Evolutionary conservation across 2,797 vertebrate genomes (phyloP).

Genomic region (Dendrocincla fuliginosa): DNA sequence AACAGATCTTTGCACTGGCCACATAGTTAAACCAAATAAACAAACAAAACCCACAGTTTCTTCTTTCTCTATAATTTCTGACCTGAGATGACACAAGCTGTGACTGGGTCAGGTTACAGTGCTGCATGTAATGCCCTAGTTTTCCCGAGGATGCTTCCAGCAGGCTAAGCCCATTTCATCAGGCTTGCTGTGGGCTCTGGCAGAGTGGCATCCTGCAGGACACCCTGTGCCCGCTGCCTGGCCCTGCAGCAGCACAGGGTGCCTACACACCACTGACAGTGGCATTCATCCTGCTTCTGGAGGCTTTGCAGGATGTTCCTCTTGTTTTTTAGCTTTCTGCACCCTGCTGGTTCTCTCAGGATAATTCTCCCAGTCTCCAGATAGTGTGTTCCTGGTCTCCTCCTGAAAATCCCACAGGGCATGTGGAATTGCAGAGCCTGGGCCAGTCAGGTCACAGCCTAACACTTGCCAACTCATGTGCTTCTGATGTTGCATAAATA

Average conservation of each 20-base stretch:
- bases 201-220: neutral
- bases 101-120: constrained; percentile 11
- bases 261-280: neutral
- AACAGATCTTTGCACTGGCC: neutral
- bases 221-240: fast-evolving
- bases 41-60: constrained; percentile 33
- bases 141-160: neutral
- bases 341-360: neutral
- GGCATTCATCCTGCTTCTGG: neutral
- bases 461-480: neutral
- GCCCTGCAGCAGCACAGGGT: neutral
- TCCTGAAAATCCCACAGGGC: neutral
- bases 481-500: neutral
- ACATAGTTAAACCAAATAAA: constrained; percentile 19
- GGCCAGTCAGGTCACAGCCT: neutral
- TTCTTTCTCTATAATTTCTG: constrained; percentile 61
- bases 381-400: neutral
- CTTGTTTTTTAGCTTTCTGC: neutral
- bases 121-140: neutral
- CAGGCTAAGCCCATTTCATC: neutral
- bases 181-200: neutral
- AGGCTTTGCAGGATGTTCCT: neutral
- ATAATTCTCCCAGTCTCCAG: neutral
- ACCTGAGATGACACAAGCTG: constrained; percentile 53
- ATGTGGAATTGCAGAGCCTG: neutral